phyloP scores from a whole-genome alignment of 2,888 invertebrate species.

The Phorcus lineatus region DNA sequence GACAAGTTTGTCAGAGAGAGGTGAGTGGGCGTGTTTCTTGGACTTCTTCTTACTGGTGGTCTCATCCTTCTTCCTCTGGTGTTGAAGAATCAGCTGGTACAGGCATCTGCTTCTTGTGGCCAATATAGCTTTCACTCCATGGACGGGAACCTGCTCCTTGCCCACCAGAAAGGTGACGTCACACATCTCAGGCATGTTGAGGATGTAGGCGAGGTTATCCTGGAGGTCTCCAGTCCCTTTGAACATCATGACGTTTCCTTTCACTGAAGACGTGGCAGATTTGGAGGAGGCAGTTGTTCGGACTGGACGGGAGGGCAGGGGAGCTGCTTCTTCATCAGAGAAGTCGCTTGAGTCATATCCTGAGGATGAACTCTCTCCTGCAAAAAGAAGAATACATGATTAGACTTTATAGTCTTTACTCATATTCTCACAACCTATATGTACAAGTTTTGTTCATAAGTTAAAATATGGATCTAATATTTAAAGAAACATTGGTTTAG shows the following conservation, averaged over 20 bases:
- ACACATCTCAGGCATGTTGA: neutral
- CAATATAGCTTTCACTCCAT: neutral
- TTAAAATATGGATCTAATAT: too few species aligned
- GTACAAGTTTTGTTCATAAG: too few species aligned
- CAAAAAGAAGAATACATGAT: neutral
- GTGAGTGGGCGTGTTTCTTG: neutral
- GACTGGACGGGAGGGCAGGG: neutral
- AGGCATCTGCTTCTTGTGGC: neutral
- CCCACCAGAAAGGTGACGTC: neutral
- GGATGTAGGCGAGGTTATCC: neutral
- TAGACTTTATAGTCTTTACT: too few species aligned
- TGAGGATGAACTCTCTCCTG: neutral
- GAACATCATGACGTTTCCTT: neutral
- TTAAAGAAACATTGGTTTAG: too few species aligned
- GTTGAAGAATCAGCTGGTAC: conserved; percentile 17
- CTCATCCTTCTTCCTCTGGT: neutral
- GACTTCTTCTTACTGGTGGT: neutral
- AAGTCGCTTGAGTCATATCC: neutral
- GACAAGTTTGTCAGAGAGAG: neutral
- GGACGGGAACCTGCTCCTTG: neutral
- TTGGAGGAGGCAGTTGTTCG: neutral
- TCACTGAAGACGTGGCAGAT: neutral
- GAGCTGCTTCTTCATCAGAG: neutral
- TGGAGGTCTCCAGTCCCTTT: neutral
- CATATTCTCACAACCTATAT: too few species aligned